Evolutionary conservation across 2,888 invertebrate genomes (phyloP).

Genomic region (Piscicola geometra): DNA sequence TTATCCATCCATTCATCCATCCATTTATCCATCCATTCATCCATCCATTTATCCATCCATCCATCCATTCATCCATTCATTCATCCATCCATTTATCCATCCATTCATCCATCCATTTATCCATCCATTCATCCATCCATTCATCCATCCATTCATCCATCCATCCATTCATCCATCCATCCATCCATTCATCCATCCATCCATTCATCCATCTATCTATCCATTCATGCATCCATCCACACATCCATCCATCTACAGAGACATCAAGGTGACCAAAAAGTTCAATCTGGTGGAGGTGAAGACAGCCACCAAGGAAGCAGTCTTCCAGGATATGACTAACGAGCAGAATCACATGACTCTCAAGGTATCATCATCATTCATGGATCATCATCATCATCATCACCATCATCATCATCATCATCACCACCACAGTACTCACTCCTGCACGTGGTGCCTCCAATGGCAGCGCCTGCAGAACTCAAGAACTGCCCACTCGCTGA

Average conservation of each 20-base stretch:
- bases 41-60: too few relatives aligned
- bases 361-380: slow-evolving; percentile 46
- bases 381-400: too few relatives aligned
- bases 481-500: slow-evolving; percentile 64
- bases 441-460: slow-evolving; percentile 84
- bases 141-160: not conserved
- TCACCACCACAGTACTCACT: slow-evolving; percentile 66
- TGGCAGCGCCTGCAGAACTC: slow-evolving; percentile 68
- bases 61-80: too few relatives aligned
- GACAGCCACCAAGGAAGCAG: slow-evolving; percentile 68
- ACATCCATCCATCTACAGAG: slow-evolving; percentile 58
- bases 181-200: too few relatives aligned
- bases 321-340: slow-evolving; percentile 69
- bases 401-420: too few relatives aligned
- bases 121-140: not conserved
- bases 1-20: not conserved
- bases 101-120: not conserved
- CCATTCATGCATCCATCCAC: not conserved
- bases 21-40: too few relatives aligned
- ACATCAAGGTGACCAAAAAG: slow-evolving; percentile 72
- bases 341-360: slow-evolving; percentile 45
- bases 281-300: slow-evolving; percentile 71
- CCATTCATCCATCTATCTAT: not conserved
- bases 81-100: not conserved
- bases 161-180: too few relatives aligned